A percentile compares a stretch with the other conserved stretches of the same genome.
Evolutionary conservation across 2,888 invertebrate species (phyloP).

Genomic region (Sussaba pulchella): DNA sequence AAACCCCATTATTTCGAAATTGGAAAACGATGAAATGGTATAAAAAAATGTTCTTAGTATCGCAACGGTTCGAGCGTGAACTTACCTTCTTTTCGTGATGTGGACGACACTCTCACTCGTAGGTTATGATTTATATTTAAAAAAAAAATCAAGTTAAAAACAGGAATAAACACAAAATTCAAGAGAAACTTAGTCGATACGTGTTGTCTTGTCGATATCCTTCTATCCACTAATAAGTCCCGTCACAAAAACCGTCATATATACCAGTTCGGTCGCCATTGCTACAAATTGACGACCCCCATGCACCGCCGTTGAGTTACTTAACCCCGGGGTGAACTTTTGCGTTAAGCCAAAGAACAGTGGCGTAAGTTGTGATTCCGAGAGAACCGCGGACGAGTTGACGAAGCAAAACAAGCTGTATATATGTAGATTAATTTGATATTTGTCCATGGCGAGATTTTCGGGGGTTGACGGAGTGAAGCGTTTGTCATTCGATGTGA

Average conservation of each 20-base stretch:
- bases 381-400: slow-evolving; percentile 21
- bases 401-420: slow-evolving; percentile 17
- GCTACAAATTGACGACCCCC: slow-evolving; percentile 67
- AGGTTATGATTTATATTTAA: not conserved
- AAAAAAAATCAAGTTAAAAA: not conserved
- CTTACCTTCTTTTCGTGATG: not conserved
- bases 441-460: slow-evolving; percentile 18
- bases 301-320: slow-evolving; percentile 71
- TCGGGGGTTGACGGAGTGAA: slow-evolving; percentile 1
- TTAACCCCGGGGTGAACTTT: slow-evolving; percentile 72
- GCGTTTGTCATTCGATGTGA: slow-evolving; percentile 17
- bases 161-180: not conserved
- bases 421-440: slow-evolving; percentile 35
- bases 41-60: too few relatives aligned
- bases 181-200: slow-evolving; percentile 19
- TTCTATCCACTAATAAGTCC: slow-evolving; percentile 66
- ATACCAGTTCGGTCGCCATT: slow-evolving; percentile 60
- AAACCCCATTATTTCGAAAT: too few relatives aligned
- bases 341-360: slow-evolving; percentile 40
- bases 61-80: not conserved
- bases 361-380: slow-evolving; percentile 56
- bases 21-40: too few relatives aligned
- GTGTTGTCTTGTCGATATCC: slow-evolving; percentile 57
- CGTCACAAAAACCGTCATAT: slow-evolving; percentile 72
- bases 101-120: not conserved